Evolutionary conservation across 2,888 invertebrate genomes (phyloP).

Genomic region (Colostygia pectinataria): DNA sequence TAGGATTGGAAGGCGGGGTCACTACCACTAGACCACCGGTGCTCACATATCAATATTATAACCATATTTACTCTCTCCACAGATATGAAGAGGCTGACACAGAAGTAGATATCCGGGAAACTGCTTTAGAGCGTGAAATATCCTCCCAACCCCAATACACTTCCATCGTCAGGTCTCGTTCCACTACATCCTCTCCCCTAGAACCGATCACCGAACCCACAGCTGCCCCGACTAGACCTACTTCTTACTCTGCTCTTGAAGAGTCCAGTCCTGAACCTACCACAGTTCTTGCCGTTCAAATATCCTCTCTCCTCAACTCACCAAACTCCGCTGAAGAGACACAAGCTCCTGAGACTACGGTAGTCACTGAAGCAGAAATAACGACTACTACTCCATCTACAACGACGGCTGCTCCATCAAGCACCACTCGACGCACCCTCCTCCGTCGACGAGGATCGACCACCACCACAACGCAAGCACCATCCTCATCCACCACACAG

Average conservation of each 20-base stretch:
- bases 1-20: too few relatives aligned
- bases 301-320: slow-evolving; percentile 71
- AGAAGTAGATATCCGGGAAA: slow-evolving; percentile 61
- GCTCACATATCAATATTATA: too few relatives aligned
- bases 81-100: slow-evolving; percentile 61
- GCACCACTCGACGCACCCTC: slow-evolving; percentile 50
- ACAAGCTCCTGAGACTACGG: slow-evolving; percentile 47
- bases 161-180: slow-evolving; percentile 64
- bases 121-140: slow-evolving; percentile 69
- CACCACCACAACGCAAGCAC: slow-evolving; percentile 45
- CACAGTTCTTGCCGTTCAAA: slow-evolving; percentile 71
- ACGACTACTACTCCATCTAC: slow-evolving; percentile 47
- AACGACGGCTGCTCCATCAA: slow-evolving; percentile 35
- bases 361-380: slow-evolving; percentile 47
- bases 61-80: slow-evolving; percentile 27
- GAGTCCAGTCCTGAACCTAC: slow-evolving; percentile 64
- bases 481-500: slow-evolving; percentile 63
- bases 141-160: slow-evolving; percentile 73
- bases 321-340: slow-evolving; percentile 51
- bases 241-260: slow-evolving; percentile 50
- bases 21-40: too few relatives aligned
- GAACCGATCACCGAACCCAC: slow-evolving; percentile 56
- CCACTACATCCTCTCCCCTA: slow-evolving; percentile 55
- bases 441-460: slow-evolving; percentile 57
- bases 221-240: slow-evolving; percentile 56